These are phyloP conservation scores for Abramis brama DNA, from an alignment of 2,113 vertebrate genomes.

Conservation along the genomic window DNA sequence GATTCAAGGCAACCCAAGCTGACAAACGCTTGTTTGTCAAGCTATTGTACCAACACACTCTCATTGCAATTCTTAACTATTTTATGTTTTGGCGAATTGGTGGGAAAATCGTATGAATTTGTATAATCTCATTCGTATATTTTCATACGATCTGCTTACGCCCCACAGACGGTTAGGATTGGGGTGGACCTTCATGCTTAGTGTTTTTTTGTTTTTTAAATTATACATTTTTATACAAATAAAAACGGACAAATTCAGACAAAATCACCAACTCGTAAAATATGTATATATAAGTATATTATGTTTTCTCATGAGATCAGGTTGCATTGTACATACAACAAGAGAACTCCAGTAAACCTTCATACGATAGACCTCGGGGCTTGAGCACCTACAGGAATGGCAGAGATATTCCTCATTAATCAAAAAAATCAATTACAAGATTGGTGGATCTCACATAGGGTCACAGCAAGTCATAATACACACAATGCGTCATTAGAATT, in stretches of 20 bases:
- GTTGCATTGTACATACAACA: too few relatives aligned
- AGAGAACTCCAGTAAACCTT: too few relatives aligned
- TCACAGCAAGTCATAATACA: background rate
- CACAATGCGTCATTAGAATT: background rate
- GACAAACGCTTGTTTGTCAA: background rate
- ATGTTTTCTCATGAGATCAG: too few relatives aligned
- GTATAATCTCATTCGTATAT: background rate
- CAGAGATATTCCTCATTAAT: background rate
- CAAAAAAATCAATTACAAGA: background rate
- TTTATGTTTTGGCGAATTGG: background rate
- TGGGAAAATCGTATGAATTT: background rate
- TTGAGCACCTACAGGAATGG: too few relatives aligned
- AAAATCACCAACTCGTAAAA: too few relatives aligned
- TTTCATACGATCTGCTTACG: background rate
- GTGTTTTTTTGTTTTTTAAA: too few relatives aligned
- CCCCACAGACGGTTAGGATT: background rate
- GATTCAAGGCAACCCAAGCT: background rate
- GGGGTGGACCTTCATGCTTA: too few relatives aligned
- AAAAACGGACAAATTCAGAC: too few relatives aligned
- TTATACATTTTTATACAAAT: too few relatives aligned
- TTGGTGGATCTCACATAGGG: background rate
- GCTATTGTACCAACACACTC: background rate
- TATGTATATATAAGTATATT: too few relatives aligned
- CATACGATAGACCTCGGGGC: too few relatives aligned
- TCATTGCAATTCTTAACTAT: background rate